Evolutionary conservation across 1,140 invertebrate genomes (phyloP).

Genomic region (Ceratina australensis): DNA sequence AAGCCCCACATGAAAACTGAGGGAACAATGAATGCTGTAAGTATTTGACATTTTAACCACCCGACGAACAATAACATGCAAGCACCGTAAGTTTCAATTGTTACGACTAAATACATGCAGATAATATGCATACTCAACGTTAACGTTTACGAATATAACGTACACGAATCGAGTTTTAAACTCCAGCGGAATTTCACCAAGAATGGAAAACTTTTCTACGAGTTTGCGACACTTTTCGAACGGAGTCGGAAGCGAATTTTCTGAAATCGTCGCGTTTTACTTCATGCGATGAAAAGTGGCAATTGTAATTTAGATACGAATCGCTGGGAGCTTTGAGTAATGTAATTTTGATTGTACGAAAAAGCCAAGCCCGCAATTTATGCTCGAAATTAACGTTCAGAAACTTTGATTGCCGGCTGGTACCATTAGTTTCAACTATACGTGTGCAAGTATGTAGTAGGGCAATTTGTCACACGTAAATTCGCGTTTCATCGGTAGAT

Average conservation of each 20-base stretch:
- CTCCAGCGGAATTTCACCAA: background rate
- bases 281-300: background rate
- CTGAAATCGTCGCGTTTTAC: background rate
- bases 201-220: too few species aligned
- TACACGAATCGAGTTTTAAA: background rate
- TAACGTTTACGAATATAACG: constrained; percentile 36
- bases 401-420: background rate
- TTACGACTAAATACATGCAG: constrained; percentile 15
- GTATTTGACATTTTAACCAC: constrained; percentile 23
- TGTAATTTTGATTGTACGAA: constrained; percentile 17
- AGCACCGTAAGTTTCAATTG: constrained; percentile 43
- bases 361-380: background rate
- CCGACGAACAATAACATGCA: constrained; percentile 9
- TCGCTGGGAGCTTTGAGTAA: background rate
- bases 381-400: background rate
- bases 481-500: background rate
- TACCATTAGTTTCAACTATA: background rate
- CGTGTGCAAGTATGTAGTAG: too few species aligned
- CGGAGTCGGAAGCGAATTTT: background rate
- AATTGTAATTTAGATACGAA: background rate
- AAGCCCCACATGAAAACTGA: background rate
- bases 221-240: too few species aligned
- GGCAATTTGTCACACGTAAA: constrained; percentile 22
- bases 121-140: constrained; percentile 13
- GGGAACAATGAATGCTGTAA: background rate